phyloP scores from a whole-genome alignment of 2,113 vertebrate genomes.

The Pycnonotus jocosus region DNA sequence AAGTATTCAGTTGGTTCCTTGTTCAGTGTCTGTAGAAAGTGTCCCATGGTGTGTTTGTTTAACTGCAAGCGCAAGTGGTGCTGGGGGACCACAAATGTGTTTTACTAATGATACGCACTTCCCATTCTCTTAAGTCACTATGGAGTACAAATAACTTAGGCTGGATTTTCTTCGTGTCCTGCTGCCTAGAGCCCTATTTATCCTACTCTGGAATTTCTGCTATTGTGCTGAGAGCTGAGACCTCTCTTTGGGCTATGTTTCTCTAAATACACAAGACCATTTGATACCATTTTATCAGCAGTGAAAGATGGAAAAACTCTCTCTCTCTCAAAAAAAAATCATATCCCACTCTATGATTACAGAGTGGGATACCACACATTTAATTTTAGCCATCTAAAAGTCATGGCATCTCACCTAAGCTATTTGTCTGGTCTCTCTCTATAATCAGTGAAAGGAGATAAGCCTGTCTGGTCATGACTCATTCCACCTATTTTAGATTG shows the following conservation, averaged over 20 bases:
- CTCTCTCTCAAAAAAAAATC: background rate
- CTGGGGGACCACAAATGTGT: background rate
- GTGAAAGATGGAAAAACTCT: background rate
- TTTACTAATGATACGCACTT: background rate
- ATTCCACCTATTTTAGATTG: conserved; percentile 49
- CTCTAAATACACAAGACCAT: background rate
- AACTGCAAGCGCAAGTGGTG: background rate
- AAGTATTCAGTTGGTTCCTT: background rate
- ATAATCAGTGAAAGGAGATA: conserved; percentile 43
- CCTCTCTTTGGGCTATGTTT: background rate
- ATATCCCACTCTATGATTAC: background rate
- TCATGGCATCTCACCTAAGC: conserved; percentile 30
- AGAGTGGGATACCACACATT: background rate
- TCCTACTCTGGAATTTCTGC: background rate
- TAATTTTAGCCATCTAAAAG: conserved; percentile 33
- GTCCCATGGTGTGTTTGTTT: background rate
- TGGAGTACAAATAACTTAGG: background rate
- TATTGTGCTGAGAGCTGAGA: background rate
- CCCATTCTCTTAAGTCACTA: background rate
- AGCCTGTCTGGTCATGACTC: conserved; percentile 53
- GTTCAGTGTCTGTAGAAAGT: background rate
- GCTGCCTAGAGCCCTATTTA: background rate
- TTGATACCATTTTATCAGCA: background rate
- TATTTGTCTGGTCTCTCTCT: conserved; percentile 30
- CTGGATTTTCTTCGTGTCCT: background rate